Evolutionary conservation across 2,888 invertebrate species (phyloP).

Genomic region (Epinotia ramella): DNA sequence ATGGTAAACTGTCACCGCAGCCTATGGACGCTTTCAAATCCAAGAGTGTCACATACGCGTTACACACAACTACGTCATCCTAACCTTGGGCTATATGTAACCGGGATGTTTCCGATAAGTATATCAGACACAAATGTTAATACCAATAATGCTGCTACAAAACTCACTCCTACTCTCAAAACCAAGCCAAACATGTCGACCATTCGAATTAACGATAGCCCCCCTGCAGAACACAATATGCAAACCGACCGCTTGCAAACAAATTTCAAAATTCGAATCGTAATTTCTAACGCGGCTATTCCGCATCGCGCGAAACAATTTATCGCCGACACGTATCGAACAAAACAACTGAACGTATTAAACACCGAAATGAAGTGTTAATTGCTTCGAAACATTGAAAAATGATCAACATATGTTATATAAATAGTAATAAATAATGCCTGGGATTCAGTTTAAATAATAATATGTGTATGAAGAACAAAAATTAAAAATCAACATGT

Average conservation of each 20-base stretch:
- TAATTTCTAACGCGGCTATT: slow-evolving; percentile 28
- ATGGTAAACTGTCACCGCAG: too few species aligned
- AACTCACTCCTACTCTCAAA: neutral
- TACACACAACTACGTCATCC: too few species aligned
- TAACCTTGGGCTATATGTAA: too few species aligned
- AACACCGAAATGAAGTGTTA: slow-evolving; percentile 84
- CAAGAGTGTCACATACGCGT: too few species aligned
- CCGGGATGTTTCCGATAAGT: too few species aligned
- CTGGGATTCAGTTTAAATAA: slow-evolving; percentile 84
- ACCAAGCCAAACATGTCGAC: neutral
- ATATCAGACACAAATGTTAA: too few species aligned
- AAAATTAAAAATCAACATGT: slow-evolving; percentile 83
- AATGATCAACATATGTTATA: slow-evolving; percentile 85
- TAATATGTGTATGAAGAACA: slow-evolving; percentile 83
- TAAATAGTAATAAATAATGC: slow-evolving; percentile 84
- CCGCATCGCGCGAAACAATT: slow-evolving; percentile 32
- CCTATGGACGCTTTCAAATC: too few species aligned
- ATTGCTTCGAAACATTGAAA: slow-evolving; percentile 84
- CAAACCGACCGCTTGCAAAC: neutral
- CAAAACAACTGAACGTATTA: slow-evolving; percentile 69
- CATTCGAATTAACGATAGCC: neutral
- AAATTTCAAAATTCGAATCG: slow-evolving; percentile 19
- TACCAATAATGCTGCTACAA: too few species aligned
- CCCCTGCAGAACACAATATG: neutral
- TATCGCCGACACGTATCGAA: slow-evolving; percentile 12